A percentile compares a stretch with the other conserved stretches of the same genome.
phyloP scores from a whole-genome alignment of 2,797 vertebrate species.

The Sandelia bainsii region DNA sequence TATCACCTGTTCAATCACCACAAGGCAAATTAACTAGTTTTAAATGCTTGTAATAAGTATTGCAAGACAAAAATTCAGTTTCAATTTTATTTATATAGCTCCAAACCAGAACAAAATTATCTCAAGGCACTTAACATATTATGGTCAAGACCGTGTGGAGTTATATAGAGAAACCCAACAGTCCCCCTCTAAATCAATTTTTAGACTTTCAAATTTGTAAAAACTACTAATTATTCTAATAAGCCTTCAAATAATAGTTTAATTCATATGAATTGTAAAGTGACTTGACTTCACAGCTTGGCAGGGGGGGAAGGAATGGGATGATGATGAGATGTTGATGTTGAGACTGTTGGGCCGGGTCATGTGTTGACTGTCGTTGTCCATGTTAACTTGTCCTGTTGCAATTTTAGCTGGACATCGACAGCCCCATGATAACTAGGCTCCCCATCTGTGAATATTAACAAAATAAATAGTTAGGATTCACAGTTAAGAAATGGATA shows the following conservation, averaged over 20 bases:
- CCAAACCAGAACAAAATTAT: too few relatives aligned
- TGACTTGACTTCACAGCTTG: slow-evolving; percentile 15
- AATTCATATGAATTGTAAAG: not conserved
- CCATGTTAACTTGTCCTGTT: too few relatives aligned
- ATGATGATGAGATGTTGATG: slow-evolving; percentile 48
- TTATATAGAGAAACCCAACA: too few relatives aligned
- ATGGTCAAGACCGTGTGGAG: too few relatives aligned
- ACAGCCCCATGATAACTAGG: not conserved
- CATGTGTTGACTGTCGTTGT: slow-evolving; percentile 23
- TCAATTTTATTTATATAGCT: too few relatives aligned
- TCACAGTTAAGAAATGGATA: slow-evolving; percentile 4
- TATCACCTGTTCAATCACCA: not conserved
- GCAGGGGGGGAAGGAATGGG: not conserved
- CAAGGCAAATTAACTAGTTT: too few relatives aligned
- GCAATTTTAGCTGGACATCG: slow-evolving; percentile 13
- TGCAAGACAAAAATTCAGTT: not conserved
- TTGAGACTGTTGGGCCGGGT: slow-evolving; percentile 36
- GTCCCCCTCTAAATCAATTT: too few relatives aligned
- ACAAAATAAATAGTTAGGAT: not conserved
- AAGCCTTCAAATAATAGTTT: too few relatives aligned
- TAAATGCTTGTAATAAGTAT: not conserved
- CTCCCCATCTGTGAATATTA: not conserved
- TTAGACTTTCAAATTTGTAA: too few relatives aligned
- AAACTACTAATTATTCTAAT: too few relatives aligned
- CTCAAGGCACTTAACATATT: too few relatives aligned